phyloP scores from a whole-genome alignment of 2,113 vertebrate species.

The Mastomys natalensis region DNA sequence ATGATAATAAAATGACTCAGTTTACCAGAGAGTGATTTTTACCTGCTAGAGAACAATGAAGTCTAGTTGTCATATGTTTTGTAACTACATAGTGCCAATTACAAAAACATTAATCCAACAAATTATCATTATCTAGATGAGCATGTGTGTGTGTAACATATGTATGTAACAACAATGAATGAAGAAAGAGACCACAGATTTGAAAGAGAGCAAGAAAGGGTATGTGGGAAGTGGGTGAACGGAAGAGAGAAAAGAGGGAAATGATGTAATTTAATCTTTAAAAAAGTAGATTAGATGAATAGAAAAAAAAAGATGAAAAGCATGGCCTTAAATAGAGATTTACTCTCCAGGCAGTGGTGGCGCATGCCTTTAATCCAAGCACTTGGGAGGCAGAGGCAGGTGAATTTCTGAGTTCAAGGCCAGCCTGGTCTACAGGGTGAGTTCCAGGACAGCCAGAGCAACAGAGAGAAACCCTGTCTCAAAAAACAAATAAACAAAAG shows the following conservation, averaged over 20 bases:
- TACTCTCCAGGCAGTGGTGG: too few relatives aligned
- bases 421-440: too few relatives aligned
- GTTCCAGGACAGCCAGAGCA: too few relatives aligned
- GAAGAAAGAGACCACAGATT: background rate
- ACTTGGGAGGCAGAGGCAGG: too few relatives aligned
- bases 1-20: background rate
- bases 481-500: too few relatives aligned
- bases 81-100: background rate
- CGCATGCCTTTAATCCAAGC: too few relatives aligned
- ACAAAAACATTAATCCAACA: background rate
- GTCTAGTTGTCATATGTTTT: slow-evolving; percentile 18
- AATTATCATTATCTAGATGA: background rate
- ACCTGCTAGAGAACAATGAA: background rate
- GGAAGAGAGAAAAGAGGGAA: background rate
- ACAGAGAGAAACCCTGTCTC: too few relatives aligned
- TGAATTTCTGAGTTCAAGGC: too few relatives aligned
- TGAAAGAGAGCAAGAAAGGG: background rate
- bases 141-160: too few relatives aligned
- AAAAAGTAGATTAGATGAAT: background rate
- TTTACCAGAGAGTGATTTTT: background rate
- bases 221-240: background rate
- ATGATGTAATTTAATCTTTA: background rate
- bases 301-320: background rate
- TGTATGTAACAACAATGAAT: too few relatives aligned
- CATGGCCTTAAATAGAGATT: slow-evolving; percentile 15